phyloP scores from a whole-genome alignment of 1,140 invertebrate genomes.

The Eriosoma lanigerum region DNA sequence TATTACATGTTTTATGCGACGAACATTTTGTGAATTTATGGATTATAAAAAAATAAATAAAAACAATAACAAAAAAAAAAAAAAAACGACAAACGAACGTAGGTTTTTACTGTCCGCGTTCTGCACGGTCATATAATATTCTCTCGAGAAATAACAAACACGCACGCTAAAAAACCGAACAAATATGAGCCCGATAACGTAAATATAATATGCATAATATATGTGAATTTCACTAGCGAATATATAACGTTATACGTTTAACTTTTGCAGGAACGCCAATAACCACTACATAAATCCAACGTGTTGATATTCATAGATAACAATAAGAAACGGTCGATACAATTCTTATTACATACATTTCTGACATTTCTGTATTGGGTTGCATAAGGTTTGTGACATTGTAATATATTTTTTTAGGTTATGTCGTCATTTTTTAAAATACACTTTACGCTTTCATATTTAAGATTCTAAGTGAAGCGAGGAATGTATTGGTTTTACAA shows the following conservation, averaged over 20 bases:
- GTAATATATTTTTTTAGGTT: no score
- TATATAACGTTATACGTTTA: background rate
- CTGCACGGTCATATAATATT: background rate
- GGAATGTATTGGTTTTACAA: no score
- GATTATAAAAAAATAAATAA: conserved; percentile 16
- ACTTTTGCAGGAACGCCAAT: background rate
- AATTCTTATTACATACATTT: no score
- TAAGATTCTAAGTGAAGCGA: no score
- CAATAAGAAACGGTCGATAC: no score
- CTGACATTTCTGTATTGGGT: no score
- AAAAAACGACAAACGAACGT: background rate
- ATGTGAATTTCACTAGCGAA: no score
- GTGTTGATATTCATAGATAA: background rate
- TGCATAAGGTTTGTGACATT: no score
- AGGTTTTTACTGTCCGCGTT: conserved; percentile 24
- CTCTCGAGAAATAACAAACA: background rate
- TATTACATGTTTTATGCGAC: conserved; percentile 45
- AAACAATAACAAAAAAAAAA: no score
- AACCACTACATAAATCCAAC: background rate
- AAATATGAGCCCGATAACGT: background rate
- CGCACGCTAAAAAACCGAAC: background rate
- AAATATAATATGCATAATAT: no score
- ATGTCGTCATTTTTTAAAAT: no score
- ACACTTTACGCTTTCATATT: no score
- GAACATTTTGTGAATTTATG: conserved; percentile 45